Percentiles rank a stretch among this genome's conserved stretches.
phyloP scores from a whole-genome alignment of 2,113 vertebrate species.

The Terrapene triunguis region DNA sequence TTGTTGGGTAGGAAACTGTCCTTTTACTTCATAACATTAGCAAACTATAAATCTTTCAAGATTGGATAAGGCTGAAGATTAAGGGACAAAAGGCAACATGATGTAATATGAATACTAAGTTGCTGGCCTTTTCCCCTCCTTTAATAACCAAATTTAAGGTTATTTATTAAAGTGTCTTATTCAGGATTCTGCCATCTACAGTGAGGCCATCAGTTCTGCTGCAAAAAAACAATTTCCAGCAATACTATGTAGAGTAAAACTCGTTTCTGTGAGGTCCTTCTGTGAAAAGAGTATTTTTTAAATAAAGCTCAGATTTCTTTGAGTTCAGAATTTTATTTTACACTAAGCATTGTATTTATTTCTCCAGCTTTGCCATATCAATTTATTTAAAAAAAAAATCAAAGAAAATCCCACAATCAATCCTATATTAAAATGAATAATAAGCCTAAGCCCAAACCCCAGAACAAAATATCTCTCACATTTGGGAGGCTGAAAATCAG shows the following conservation, averaged over 20 bases:
- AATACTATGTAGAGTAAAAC: conserved; percentile 36
- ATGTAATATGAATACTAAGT: conserved; percentile 3
- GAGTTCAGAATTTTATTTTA: conserved; percentile 65
- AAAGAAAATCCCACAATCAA: conserved; percentile 30
- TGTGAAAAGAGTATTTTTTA: conserved; percentile 18
- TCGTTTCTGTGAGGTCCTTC: conserved; percentile 11
- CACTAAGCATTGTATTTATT: conserved; percentile 51
- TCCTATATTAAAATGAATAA: conserved; percentile 45
- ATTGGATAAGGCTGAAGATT: conserved; percentile 42
- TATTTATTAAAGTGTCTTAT: conserved; percentile 40
- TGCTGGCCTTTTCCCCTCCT: conserved; percentile 5
- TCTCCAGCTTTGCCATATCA: conserved; percentile 54
- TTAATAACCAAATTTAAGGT: conserved; percentile 15
- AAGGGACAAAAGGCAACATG: conserved; percentile 25
- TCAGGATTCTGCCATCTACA: conserved; percentile 56
- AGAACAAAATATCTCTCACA: conserved; percentile 20
- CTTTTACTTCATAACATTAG: conserved; percentile 49
- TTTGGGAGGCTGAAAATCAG: conserved; percentile 50
- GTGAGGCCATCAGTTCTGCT: conserved; percentile 40
- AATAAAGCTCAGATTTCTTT: conserved; percentile 38
- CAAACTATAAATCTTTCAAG: conserved; percentile 67
- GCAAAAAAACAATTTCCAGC: conserved; percentile 22
- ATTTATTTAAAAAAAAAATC: conserved; percentile 28
- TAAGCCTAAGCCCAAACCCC: conserved; percentile 23
- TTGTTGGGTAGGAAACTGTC: conserved; percentile 15